These are phyloP conservation scores for Urocyon cinereoargenteus DNA, from an alignment of 2,797 vertebrate species.

Conservation along the genomic window DNA sequence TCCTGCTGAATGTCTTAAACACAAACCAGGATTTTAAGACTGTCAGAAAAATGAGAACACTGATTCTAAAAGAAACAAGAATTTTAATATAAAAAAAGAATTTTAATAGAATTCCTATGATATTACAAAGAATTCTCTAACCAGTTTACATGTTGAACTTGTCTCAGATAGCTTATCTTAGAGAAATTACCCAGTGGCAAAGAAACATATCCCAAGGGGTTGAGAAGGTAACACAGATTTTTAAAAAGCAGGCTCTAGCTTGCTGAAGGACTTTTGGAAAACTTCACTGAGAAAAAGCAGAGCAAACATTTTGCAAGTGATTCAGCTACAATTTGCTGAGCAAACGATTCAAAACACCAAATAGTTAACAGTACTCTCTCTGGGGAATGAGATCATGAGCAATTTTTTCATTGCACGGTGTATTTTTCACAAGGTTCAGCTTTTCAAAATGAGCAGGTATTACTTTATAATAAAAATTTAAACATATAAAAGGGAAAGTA, in stretches of 20 bases:
- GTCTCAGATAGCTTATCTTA: not conserved
- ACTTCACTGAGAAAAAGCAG: conserved; percentile 56
- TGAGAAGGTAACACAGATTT: not conserved
- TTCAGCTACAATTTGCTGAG: not conserved
- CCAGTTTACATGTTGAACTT: not conserved
- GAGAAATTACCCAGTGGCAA: not conserved
- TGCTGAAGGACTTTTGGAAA: not conserved
- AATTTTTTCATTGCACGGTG: not conserved
- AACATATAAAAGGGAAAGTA: not conserved
- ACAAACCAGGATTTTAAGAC: not conserved
- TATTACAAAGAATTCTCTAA: not conserved
- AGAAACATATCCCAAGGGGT: not conserved
- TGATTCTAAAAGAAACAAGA: conserved; percentile 37
- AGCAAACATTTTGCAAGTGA: conserved; percentile 24
- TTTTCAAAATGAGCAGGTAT: not conserved
- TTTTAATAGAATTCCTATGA: conserved; percentile 1
- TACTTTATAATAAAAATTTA: not conserved
- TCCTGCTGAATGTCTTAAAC: not conserved
- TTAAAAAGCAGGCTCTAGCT: not conserved
- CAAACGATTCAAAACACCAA: conserved; percentile 33
- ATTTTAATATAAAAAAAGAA: conserved; percentile 31
- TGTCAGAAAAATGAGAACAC: conserved; percentile 45
- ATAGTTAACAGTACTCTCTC: not conserved
- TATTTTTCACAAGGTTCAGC: not conserved
- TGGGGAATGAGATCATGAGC: not conserved